Percentiles rank a stretch among this genome's conserved stretches.
These are phyloP conservation scores for Pseudomugil gertrudae DNA, from an alignment of 2,797 vertebrate species.

Conservation along the genomic window DNA sequence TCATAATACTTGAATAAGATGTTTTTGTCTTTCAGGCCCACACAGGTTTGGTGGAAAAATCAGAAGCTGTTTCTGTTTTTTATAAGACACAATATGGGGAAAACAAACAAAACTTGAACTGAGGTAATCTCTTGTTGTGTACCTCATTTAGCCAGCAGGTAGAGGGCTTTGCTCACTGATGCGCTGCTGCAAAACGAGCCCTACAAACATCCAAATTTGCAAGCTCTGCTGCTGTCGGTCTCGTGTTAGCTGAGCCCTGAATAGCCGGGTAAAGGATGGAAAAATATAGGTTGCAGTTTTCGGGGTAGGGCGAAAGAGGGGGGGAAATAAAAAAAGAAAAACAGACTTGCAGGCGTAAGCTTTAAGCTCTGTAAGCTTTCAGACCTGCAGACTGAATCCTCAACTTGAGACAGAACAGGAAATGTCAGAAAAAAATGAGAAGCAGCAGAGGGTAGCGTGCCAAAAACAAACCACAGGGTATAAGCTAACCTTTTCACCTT, in stretches of 20 bases:
- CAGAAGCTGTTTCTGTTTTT: not conserved
- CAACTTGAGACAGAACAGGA: constrained; percentile 69
- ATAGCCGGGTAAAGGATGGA: constrained; percentile 35
- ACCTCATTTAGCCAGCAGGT: constrained; percentile 56
- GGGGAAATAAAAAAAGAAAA: not conserved
- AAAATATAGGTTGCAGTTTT: constrained; percentile 34
- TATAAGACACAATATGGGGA: too few species aligned
- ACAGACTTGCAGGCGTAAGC: not conserved
- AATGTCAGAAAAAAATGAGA: constrained; percentile 76
- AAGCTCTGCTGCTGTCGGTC: constrained; percentile 15
- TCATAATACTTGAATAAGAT: not conserved
- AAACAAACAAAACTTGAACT: too few species aligned
- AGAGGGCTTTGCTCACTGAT: constrained; percentile 31
- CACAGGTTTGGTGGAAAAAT: not conserved
- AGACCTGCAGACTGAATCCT: constrained; percentile 37
- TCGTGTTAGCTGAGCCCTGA: constrained; percentile 33
- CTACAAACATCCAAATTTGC: constrained; percentile 15
- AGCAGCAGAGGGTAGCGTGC: constrained; percentile 69
- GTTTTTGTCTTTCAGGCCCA: not conserved
- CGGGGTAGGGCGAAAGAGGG: not conserved
- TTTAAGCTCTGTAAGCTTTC: not conserved
- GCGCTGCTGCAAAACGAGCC: not conserved
- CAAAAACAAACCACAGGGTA: constrained; percentile 76
- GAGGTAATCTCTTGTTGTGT: not conserved
- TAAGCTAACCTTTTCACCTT: constrained; percentile 81